phyloP scores from a whole-genome alignment of 1,140 invertebrate species.

The Drosophila tani region DNA sequence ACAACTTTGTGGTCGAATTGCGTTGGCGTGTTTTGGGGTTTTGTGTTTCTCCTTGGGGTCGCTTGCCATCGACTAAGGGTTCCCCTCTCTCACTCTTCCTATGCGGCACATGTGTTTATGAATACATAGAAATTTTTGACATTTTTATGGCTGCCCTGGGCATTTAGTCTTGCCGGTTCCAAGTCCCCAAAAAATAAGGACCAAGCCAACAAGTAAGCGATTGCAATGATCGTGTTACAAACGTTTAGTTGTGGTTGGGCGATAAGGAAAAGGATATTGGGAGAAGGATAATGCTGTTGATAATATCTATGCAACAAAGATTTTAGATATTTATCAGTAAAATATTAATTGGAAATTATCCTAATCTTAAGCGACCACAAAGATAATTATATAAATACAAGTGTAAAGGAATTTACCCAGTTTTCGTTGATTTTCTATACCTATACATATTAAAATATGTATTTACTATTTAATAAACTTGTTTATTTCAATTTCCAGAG shows the following conservation, averaged over 20 bases:
- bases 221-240: constrained; percentile 54
- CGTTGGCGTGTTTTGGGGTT: constrained; percentile 60
- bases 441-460: background rate
- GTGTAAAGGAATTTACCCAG: background rate
- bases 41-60: constrained; percentile 57
- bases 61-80: constrained; percentile 30
- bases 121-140: constrained; percentile 76
- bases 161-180: constrained; percentile 17
- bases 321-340: background rate
- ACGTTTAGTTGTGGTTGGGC: constrained; percentile 29
- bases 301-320: background rate
- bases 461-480: background rate
- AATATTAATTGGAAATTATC: too few relatives aligned
- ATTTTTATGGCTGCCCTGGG: constrained; percentile 75
- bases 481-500: background rate
- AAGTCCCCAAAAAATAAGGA: constrained; percentile 24
- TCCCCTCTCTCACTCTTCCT: constrained; percentile 3
- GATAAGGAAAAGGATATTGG: constrained; percentile 22
- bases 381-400: background rate
- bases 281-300: background rate
- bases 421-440: too few relatives aligned
- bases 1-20: constrained; percentile 56
- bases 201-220: constrained; percentile 16
- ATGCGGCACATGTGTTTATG: constrained; percentile 74
- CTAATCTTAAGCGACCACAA: too few relatives aligned